These are phyloP conservation scores for Myripristis murdjan DNA, from an alignment of 2,797 vertebrate genomes.

Conservation along the genomic window DNA sequence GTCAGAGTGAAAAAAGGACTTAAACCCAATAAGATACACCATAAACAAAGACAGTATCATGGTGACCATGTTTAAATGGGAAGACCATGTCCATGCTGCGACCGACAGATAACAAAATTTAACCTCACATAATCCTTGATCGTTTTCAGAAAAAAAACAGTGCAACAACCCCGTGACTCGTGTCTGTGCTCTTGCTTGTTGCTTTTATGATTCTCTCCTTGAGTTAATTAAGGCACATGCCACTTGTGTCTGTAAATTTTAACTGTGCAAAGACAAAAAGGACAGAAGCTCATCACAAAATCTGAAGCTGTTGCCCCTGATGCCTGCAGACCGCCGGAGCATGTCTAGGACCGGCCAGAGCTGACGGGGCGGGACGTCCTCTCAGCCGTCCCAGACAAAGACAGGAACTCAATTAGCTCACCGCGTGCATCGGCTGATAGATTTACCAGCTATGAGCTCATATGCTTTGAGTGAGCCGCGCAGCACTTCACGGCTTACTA, in stretches of 20 bases:
- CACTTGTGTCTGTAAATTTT: constrained; percentile 36
- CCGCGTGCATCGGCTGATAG: constrained; percentile 76
- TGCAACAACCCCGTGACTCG: constrained; percentile 10
- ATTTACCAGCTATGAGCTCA: constrained; percentile 89
- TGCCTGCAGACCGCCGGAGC: constrained; percentile 34
- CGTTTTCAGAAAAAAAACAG: not conserved
- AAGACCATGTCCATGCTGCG: constrained; percentile 57
- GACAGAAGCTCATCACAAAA: constrained; percentile 60
- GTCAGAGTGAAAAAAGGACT: constrained; percentile 26
- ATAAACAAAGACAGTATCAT: constrained; percentile 56
- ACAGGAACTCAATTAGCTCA: constrained; percentile 87
- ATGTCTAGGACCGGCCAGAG: constrained; percentile 56
- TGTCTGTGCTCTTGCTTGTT: not conserved
- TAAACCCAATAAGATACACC: constrained; percentile 40
- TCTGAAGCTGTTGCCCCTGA: constrained; percentile 25
- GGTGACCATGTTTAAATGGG: constrained; percentile 62
- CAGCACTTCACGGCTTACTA: constrained; percentile 46
- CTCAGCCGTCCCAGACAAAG: constrained; percentile 82
- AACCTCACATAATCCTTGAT: not conserved
- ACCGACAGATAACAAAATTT: constrained; percentile 29
- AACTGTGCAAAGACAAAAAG: constrained; percentile 61
- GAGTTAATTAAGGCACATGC: constrained; percentile 26
- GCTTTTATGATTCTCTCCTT: not conserved
- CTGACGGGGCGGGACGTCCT: constrained; percentile 74
- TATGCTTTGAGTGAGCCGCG: constrained; percentile 60